These are phyloP conservation scores for Micoletzkya japonica DNA, from an alignment of 2,888 invertebrate genomes.

Conservation along the genomic window DNA sequence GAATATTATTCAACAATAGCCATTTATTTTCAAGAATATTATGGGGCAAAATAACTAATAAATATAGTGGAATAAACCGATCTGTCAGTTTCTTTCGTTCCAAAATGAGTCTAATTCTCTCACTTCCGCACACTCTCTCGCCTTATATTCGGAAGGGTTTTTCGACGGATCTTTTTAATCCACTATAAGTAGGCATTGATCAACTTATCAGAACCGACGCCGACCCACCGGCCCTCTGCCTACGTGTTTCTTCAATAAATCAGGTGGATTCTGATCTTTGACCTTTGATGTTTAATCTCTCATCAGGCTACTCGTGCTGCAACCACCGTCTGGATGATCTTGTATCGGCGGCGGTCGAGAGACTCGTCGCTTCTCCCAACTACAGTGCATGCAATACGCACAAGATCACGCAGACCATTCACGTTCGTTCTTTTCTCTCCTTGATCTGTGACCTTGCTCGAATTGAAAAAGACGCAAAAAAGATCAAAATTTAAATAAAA, in stretches of 20 bases:
- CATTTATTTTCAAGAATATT: no score
- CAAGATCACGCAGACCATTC: not conserved
- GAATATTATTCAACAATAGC: no score
- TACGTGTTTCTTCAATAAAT: slow-evolving; percentile 24
- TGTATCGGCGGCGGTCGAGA: not conserved
- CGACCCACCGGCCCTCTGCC: slow-evolving; percentile 21
- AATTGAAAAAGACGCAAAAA: no score
- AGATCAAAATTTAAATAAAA: no score
- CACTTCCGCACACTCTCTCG: no score
- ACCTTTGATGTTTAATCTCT: not conserved
- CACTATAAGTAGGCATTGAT: not conserved
- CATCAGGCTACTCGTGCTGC: slow-evolving; percentile 23
- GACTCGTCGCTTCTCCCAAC: not conserved
- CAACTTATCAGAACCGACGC: not conserved
- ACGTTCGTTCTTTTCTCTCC: no score
- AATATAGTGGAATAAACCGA: not conserved
- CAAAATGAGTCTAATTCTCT: no score
- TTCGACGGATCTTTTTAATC: no score
- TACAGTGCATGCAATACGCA: slow-evolving; percentile 16
- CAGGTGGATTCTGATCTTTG: not conserved
- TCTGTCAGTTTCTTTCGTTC: no score
- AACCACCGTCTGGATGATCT: slow-evolving; percentile 18
- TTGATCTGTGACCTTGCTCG: no score
- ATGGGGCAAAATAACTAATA: not conserved
- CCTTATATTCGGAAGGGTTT: no score